phyloP scores from a whole-genome alignment of 1,140 invertebrate species.

The Heliconius hermathena region DNA sequence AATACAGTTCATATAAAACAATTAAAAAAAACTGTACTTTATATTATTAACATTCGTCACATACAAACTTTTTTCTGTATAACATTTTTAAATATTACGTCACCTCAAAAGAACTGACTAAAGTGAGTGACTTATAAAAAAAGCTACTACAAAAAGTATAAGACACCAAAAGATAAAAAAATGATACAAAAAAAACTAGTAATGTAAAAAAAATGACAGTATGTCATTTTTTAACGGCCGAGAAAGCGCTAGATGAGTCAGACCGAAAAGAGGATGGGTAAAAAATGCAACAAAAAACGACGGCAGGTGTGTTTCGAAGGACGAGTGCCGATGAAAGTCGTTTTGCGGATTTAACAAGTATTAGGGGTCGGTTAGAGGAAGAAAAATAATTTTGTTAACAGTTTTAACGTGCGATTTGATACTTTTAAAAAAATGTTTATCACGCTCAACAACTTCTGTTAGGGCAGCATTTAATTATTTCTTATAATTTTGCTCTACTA shows the following conservation, averaged over 20 bases:
- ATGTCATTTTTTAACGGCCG: constrained; percentile 16
- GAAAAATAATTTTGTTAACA: neutral
- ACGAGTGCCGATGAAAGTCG: constrained; percentile 51
- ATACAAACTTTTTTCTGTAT: neutral
- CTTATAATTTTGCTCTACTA: too few relatives aligned
- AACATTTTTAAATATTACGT: constrained; percentile 7
- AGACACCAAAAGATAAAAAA: constrained; percentile 33
- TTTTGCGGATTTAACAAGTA: constrained; percentile 39
- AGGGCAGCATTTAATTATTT: too few relatives aligned
- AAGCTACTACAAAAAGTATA: constrained; percentile 24
- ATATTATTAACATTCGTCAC: neutral
- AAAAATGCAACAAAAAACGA: constrained; percentile 44
- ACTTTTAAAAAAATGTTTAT: too few relatives aligned
- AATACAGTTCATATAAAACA: neutral
- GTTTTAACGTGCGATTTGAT: neutral
- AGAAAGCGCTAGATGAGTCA: constrained; percentile 42
- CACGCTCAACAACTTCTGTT: too few relatives aligned
- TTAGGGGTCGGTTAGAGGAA: constrained; percentile 31
- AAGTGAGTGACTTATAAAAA: neutral
- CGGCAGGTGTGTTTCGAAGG: constrained; percentile 53
- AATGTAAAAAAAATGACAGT: constrained; percentile 26
- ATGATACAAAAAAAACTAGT: neutral
- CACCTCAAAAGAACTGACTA: neutral
- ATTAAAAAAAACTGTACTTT: neutral
- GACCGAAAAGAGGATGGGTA: constrained; percentile 44